phyloP scores from a whole-genome alignment of 2,888 invertebrate genomes.

The Neuroscelio doddi region DNA sequence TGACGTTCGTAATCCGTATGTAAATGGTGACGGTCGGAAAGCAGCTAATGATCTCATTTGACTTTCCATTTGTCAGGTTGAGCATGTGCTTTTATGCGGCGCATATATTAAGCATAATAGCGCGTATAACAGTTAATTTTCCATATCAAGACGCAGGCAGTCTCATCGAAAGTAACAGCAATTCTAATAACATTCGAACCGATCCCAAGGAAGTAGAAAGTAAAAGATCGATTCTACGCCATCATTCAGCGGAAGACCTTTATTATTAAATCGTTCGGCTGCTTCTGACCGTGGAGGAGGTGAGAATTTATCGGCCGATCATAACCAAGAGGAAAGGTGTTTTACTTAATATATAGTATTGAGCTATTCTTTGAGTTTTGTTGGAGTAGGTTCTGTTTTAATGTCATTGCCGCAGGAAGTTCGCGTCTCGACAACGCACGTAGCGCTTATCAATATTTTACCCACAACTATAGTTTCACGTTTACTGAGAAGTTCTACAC shows the following conservation, averaged over 20 bases:
- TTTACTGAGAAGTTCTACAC: background rate
- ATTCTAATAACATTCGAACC: conserved; percentile 27
- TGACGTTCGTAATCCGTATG: conserved; percentile 12
- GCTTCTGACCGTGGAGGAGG: conserved; percentile 34
- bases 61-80: conserved; percentile 43
- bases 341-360: no score
- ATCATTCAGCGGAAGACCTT: conserved; percentile 53
- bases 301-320: conserved; percentile 48
- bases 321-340: conserved; percentile 25
- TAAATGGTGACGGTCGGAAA: conserved; percentile 17
- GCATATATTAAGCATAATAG: conserved; percentile 44
- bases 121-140: conserved; percentile 40
- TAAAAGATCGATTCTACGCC: conserved; percentile 53
- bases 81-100: conserved; percentile 18
- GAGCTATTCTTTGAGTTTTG: no score
- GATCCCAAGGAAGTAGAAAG: conserved; percentile 54
- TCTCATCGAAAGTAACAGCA: conserved; percentile 36
- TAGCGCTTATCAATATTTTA: no score
- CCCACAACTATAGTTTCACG: background rate
- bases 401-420: no score
- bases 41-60: conserved; percentile 30
- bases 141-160: conserved; percentile 27
- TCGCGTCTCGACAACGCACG: no score
- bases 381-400: no score
- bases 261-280: conserved; percentile 54